A percentile compares a stretch with the other conserved stretches of the same genome.
These are phyloP conservation scores for Calcarius lapponicus DNA, from an alignment of 2,797 vertebrate genomes.

Conservation along the genomic window DNA sequence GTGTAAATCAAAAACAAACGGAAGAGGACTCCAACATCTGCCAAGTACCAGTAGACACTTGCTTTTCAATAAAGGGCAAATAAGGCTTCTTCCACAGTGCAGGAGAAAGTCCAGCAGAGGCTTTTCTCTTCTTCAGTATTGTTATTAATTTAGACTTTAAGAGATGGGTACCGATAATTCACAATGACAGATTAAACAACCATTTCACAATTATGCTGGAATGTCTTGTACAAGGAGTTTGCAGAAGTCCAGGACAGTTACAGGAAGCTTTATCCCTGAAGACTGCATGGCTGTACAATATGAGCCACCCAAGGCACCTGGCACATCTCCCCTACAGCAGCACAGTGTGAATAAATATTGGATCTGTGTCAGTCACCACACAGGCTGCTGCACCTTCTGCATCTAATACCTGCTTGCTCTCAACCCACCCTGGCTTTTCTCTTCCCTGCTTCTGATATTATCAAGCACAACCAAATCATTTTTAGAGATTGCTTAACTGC, in stretches of 20 bases:
- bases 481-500: neutral
- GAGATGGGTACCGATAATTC: neutral
- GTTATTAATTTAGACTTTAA: neutral
- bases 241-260: neutral
- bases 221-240: neutral
- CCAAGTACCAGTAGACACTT: neutral
- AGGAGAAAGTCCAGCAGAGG: neutral
- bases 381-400: neutral
- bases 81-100: neutral
- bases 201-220: neutral
- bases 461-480: neutral
- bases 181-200: neutral
- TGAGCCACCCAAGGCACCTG: neutral
- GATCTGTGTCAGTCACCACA: neutral
- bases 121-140: neutral
- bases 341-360: neutral
- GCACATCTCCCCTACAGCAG: neutral
- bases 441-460: neutral
- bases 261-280: neutral
- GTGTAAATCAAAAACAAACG: neutral
- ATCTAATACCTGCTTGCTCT: neutral
- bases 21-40: neutral
- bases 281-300: accelerated
- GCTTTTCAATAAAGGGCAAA: neutral
- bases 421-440: neutral